Evolutionary conservation across 1,140 invertebrate genomes (phyloP).

Genomic region (Psilanteris sp.): DNA sequence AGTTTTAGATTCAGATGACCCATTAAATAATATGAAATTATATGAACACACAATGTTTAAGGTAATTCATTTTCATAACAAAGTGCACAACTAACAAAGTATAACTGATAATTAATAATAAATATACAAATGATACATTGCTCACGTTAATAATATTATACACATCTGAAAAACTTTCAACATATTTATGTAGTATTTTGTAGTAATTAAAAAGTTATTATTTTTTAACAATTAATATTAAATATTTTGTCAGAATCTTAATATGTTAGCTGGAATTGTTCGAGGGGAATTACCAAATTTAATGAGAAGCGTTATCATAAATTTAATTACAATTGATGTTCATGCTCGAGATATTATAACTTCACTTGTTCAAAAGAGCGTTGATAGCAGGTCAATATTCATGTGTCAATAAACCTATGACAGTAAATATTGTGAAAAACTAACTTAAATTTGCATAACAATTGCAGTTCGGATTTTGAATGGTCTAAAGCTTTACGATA

Average conservation of each 20-base stretch:
- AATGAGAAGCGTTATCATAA: constrained; percentile 87
- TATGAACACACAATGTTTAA: constrained; percentile 86
- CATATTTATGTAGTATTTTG: too few species aligned
- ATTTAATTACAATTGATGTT: constrained; percentile 94
- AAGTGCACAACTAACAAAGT: too few species aligned
- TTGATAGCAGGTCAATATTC: constrained; percentile 5
- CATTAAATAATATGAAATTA: constrained; percentile 81
- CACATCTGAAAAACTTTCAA: too few species aligned
- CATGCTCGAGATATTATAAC: constrained; percentile 77
- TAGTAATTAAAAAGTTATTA: too few species aligned
- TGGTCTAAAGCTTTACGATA: constrained; percentile 95
- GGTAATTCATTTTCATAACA: constrained; percentile 59
- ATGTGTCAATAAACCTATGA: too few species aligned
- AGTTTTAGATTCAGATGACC: constrained; percentile 82
- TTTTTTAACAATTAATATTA: too few species aligned
- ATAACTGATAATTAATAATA: too few species aligned
- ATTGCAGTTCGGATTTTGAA: constrained; percentile 84
- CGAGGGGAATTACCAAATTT: constrained; percentile 85
- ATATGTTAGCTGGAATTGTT: constrained; percentile 88
- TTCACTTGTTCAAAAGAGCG: constrained; percentile 18
- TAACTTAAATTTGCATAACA: too few species aligned
- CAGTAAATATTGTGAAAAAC: too few species aligned
- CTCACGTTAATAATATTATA: constrained; percentile 1
- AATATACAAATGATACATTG: background rate
- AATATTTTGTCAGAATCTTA: constrained; percentile 82